Conservation (phyloP, 2,888 invertebrate species). For the Nephrocerus scutellatus region DNA sequence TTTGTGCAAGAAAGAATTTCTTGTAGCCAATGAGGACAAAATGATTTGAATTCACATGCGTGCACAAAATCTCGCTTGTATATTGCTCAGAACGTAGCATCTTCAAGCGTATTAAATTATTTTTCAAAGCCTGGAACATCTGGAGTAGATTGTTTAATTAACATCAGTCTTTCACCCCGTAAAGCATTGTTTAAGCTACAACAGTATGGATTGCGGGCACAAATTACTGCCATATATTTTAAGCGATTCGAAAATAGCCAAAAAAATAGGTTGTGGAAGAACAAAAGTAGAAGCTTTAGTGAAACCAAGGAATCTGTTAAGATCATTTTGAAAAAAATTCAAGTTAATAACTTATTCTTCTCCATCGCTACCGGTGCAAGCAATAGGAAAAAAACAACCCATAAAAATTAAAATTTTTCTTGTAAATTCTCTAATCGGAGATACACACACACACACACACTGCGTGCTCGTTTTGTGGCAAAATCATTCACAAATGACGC, state of each 20-base stretch:
- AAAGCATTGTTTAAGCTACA: slow-evolving; percentile 6
- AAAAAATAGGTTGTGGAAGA: slow-evolving; percentile 7
- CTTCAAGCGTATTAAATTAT: slow-evolving; percentile 2
- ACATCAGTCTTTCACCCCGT: slow-evolving; percentile 5
- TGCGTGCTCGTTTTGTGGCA: no score
- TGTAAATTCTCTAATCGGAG: no score
- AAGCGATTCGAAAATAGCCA: slow-evolving; percentile 4
- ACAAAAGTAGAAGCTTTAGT: slow-evolving; percentile 7
- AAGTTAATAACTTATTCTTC: slow-evolving; percentile 5
- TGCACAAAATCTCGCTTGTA: slow-evolving; percentile 2
- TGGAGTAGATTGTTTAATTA: slow-evolving; percentile 4
- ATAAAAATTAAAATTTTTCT: no score
- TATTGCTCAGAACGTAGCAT: slow-evolving; percentile 1
- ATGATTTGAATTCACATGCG: slow-evolving; percentile 10
- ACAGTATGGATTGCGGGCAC: slow-evolving; percentile 5
- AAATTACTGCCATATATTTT: slow-evolving; percentile 7
- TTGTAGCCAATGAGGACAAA: slow-evolving; percentile 9
- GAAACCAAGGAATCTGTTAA: slow-evolving; percentile 9
- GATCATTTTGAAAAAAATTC: no score
- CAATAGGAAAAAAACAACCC: no score
- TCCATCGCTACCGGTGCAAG: slow-evolving; percentile 9
- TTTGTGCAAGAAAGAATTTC: slow-evolving; percentile 8
- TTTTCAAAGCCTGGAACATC: slow-evolving; percentile 6
- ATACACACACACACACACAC: no score
- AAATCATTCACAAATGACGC: no score